Conservation (phyloP, 53 echinoderm and acorn worm genomes). For the Mesocentrotus franciscanus region DNA sequence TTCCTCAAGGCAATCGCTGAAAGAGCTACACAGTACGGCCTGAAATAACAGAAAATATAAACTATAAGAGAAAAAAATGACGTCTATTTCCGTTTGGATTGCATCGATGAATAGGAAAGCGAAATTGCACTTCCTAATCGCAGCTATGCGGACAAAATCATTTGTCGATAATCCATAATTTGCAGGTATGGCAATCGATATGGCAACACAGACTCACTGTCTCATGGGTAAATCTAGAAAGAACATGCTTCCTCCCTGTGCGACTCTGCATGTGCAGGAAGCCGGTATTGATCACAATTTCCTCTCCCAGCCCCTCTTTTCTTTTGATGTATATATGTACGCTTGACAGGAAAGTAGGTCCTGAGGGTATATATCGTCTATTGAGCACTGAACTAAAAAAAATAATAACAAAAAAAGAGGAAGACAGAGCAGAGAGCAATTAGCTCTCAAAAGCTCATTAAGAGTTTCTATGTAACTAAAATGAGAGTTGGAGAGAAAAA, state of each 20-base stretch:
- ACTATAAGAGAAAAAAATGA: background rate
- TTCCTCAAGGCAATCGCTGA: background rate
- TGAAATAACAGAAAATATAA: background rate
- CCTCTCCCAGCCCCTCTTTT: background rate
- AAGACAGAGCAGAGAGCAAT: background rate
- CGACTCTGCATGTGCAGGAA: background rate
- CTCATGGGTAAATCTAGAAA: background rate
- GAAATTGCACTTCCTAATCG: background rate
- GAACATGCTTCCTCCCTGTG: background rate
- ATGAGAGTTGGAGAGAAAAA: background rate
- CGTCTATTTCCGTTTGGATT: background rate
- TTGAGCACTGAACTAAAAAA: background rate
- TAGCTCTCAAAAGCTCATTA: background rate
- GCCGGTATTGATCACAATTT: slow-evolving; percentile 41
- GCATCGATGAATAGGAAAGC: too few species aligned
- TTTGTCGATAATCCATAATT: slow-evolving; percentile 26
- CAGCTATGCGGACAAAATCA: slow-evolving; percentile 37
- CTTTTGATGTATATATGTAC: background rate
- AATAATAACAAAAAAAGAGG: background rate
- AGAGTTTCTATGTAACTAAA: background rate
- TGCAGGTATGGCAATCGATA: background rate
- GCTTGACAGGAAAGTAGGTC: background rate
- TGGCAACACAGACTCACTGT: background rate
- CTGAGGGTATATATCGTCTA: background rate
- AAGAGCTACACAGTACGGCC: background rate